Conservation (phyloP, 2,113 vertebrate species). For the Redunca redunca region DNA sequence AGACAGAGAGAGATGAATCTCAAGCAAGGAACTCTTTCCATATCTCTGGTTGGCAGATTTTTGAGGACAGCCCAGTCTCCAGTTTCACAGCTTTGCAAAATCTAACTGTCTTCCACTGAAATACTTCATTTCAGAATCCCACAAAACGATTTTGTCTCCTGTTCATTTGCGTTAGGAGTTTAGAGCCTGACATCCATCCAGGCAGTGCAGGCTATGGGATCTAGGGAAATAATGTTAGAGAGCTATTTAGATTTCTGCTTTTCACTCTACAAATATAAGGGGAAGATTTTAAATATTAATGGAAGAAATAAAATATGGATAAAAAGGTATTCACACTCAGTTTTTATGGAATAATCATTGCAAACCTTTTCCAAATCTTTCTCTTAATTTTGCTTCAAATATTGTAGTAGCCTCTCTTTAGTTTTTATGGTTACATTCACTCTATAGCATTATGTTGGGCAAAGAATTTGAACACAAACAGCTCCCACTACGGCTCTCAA, state of each 20-base stretch:
- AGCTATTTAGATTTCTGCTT: conserved; percentile 50
- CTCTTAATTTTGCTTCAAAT: not conserved
- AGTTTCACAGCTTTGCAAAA: conserved; percentile 42
- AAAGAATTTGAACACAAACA: not conserved
- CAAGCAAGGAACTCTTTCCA: not conserved
- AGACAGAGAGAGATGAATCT: not conserved
- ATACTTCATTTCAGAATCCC: conserved; percentile 34
- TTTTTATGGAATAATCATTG: conserved; percentile 34
- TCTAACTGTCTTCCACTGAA: conserved; percentile 13
- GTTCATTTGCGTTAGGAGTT: conserved; percentile 37
- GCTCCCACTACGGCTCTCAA: not conserved
- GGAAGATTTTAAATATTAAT: conserved; percentile 65
- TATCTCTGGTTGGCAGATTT: conserved; percentile 29
- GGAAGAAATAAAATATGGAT: conserved; percentile 63
- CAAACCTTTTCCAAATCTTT: conserved; percentile 1
- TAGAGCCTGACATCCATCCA: not conserved
- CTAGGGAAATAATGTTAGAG: conserved; percentile 30
- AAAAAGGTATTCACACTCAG: conserved; percentile 2
- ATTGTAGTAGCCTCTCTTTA: not conserved
- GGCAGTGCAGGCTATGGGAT: not conserved
- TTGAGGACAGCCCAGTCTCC: conserved; percentile 9
- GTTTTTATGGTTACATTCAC: not conserved
- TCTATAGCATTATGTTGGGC: not conserved
- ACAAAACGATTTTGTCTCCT: conserved; percentile 49
- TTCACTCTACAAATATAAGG: conserved; percentile 43